Base-by-base conservation (phyloP, 2,888 invertebrate species). In the Cabera pusaria region DNA sequence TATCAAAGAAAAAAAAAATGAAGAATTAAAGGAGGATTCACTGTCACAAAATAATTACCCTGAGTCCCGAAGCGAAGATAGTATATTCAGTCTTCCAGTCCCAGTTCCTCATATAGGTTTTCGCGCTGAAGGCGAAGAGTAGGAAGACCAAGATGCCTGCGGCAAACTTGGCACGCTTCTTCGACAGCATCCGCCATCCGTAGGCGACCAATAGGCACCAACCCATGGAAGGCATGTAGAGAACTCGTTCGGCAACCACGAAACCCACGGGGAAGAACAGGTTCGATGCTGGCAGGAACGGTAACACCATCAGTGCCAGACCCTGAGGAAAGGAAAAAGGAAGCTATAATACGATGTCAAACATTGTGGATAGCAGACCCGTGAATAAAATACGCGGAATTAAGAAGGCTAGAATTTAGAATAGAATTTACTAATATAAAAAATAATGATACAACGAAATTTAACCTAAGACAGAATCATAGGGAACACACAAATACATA, bases 211-310 rank as follows among this genome's bases (percentile, higher is more conserved):
- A 90, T 77, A 98, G 92, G 69, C 98, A 98, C 90, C 96, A 98
- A 31, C 98, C 98, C 97, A 98, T 98, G 6, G 98, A 98, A 0
- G 98, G 98, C 90, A 97, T 97, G 82, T 98, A 98, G 2, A 98
- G 91, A 24, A 98, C 95, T 53, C 98, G 90, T 84, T 98, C 98
- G 1, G 98, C 98, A 14, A 98, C 95, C 45, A 98, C 98, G 81
- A 98, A 98, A 1, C 98, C 98, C 31, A 98, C 98, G 0, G 98
- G 97, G 86, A 98, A 98, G 90, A 98, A 98, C 27, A 98, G 90
- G 90, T 98, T 98, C 31, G 98, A 98, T 0, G 98, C 98, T 33
- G 98, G 98, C 49, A 98, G 88, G 81, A 98, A 98, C 31, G 98
- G 98, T 36, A 98, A 88, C 36, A 96, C 93, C 71, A 97, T 91